Evolutionary conservation across 2,797 vertebrate genomes (phyloP).

Genomic region (Gymnocypris eckloni): DNA sequence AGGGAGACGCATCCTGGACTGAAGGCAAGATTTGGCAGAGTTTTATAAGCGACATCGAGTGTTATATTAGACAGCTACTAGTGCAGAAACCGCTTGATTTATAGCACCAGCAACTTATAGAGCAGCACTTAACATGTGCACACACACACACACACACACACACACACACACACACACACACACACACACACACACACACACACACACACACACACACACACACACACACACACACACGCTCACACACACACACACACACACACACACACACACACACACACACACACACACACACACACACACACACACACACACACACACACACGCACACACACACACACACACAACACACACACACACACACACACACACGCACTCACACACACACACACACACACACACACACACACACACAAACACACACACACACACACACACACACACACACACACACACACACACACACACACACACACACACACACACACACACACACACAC

Average conservation of each 20-base stretch:
- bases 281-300: too few species aligned
- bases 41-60: slow-evolving; percentile 53
- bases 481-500: too few species aligned
- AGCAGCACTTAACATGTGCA: slow-evolving; percentile 41
- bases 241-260: too few species aligned
- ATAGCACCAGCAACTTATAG: slow-evolving; percentile 25
- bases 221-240: slow-evolving; percentile 11
- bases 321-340: slow-evolving; percentile 22
- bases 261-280: too few species aligned
- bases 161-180: too few species aligned
- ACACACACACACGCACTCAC: slow-evolving; percentile 6
- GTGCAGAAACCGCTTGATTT: slow-evolving; percentile 48
- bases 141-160: too few species aligned
- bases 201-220: slow-evolving; percentile 35
- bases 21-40: slow-evolving; percentile 54
- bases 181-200: neutral
- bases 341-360: slow-evolving; percentile 5
- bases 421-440: too few species aligned
- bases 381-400: neutral
- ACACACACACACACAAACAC: neutral
- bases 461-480: too few species aligned
- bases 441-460: too few species aligned
- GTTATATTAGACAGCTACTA: slow-evolving; percentile 38
- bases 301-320: too few species aligned
- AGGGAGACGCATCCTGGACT: slow-evolving; percentile 28